Evolutionary conservation across 2,888 invertebrate genomes (phyloP).

Genomic region (Malthinus seriepunctatus): DNA sequence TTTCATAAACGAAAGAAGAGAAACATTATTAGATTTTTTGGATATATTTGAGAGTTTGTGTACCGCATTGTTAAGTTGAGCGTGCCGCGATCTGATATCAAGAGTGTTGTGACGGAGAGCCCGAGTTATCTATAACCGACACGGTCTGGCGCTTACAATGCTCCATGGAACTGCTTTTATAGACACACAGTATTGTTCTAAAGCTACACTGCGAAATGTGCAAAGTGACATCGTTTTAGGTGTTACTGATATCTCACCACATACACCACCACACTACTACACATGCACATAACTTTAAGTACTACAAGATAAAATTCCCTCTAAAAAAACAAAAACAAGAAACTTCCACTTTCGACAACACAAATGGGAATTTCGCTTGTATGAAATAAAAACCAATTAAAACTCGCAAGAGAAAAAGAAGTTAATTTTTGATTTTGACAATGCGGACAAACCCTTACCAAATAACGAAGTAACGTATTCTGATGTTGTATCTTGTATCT

Average conservation of each 20-base stretch:
- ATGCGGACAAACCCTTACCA: not conserved
- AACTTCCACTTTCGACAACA: too few species aligned
- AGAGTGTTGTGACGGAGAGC: conserved; percentile 16
- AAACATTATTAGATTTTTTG: conserved; percentile 10
- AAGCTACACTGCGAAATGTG: conserved; percentile 15
- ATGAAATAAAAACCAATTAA: not conserved
- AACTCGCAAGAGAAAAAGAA: not conserved
- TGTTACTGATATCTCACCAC: not conserved
- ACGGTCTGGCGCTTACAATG: conserved; percentile 36
- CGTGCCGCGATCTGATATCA: conserved; percentile 24
- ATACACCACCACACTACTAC: too few species aligned
- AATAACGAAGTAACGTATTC: conserved; percentile 7
- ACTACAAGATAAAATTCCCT: too few species aligned
- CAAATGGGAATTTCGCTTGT: not conserved
- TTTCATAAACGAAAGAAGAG: not conserved
- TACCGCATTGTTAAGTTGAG: conserved; percentile 23
- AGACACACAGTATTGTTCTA: conserved; percentile 31
- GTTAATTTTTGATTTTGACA: too few species aligned
- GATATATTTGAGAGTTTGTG: conserved; percentile 10
- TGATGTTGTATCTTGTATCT: conserved; percentile 13
- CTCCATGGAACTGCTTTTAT: conserved; percentile 30
- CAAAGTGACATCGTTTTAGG: conserved; percentile 6
- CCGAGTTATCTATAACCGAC: conserved; percentile 23
- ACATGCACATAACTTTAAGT: too few species aligned
- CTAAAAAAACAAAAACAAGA: too few species aligned